A percentile compares a stretch with the other conserved stretches of the same genome.
These are phyloP conservation scores for Prinia subflava DNA, from an alignment of 2,113 vertebrate genomes.

Conservation along the genomic window DNA sequence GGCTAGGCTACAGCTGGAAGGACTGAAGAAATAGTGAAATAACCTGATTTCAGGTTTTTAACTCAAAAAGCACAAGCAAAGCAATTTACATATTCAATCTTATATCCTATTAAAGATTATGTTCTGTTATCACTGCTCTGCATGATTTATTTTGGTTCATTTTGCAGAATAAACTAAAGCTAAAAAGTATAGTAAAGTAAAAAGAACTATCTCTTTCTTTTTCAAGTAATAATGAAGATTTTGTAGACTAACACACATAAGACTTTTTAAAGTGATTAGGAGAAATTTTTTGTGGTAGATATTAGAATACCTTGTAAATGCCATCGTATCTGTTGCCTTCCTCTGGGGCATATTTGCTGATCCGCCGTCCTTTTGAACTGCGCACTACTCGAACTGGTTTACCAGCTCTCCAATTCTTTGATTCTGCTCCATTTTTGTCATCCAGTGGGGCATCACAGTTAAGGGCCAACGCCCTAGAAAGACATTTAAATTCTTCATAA, in stretches of 20 bases:
- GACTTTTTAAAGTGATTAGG: background rate
- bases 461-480: conserved; percentile 91
- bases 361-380: conserved; percentile 95
- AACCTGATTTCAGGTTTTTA: background rate
- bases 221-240: background rate
- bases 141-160: background rate
- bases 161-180: background rate
- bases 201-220: background rate
- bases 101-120: background rate
- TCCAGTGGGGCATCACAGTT: conserved; percentile 97
- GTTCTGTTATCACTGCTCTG: background rate
- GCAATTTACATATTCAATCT: background rate
- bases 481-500: conserved; percentile 59
- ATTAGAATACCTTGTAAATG: conserved; percentile 91
- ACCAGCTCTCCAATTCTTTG: conserved; percentile 96
- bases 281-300: background rate
- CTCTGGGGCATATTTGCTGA: conserved; percentile 98
- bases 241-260: background rate
- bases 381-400: conserved; percentile 96
- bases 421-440: conserved; percentile 97
- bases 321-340: conserved; percentile 99
- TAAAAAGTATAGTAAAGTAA: background rate
- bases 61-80: background rate
- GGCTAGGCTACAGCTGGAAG: background rate
- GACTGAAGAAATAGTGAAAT: background rate